phyloP scores from a whole-genome alignment of 2,888 invertebrate genomes.

The Neoitamus cyanurus region DNA sequence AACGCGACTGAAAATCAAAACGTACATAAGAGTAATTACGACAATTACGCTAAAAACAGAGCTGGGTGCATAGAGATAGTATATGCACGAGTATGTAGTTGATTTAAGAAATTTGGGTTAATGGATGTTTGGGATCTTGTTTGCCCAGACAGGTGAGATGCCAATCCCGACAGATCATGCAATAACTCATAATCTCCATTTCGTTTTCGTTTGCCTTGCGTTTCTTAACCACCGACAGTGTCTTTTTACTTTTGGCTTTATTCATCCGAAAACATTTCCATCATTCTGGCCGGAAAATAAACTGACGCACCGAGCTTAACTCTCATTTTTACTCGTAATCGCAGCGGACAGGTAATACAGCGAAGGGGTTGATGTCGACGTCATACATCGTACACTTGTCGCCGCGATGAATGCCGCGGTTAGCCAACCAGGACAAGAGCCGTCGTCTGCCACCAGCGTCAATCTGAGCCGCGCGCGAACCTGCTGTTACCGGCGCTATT shows the following conservation, averaged over 20 bases:
- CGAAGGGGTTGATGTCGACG: not conserved
- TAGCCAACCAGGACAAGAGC: not conserved
- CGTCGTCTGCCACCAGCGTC: constrained; percentile 1
- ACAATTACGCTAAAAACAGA: not conserved
- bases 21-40: not conserved
- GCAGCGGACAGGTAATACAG: not conserved
- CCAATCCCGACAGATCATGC: not conserved
- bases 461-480: not conserved
- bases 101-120: not conserved
- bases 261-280: not conserved
- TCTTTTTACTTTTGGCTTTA: constrained; percentile 18
- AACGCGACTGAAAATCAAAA: not conserved
- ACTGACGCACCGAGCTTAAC: not conserved
- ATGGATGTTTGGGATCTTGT: not conserved
- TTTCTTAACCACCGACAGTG: not conserved
- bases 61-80: not conserved
- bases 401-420: not conserved
- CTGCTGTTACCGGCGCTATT: not conserved
- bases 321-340: constrained; percentile 2
- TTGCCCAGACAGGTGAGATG: not conserved
- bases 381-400: constrained; percentile 2
- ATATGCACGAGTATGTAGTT: not conserved
- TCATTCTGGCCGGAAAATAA: not conserved
- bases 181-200: not conserved
- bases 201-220: not conserved